A percentile compares a stretch with the other conserved stretches of the same genome.
Conservation (phyloP, 2,888 invertebrate genomes). For the Dromius quadrimaculatus region DNA sequence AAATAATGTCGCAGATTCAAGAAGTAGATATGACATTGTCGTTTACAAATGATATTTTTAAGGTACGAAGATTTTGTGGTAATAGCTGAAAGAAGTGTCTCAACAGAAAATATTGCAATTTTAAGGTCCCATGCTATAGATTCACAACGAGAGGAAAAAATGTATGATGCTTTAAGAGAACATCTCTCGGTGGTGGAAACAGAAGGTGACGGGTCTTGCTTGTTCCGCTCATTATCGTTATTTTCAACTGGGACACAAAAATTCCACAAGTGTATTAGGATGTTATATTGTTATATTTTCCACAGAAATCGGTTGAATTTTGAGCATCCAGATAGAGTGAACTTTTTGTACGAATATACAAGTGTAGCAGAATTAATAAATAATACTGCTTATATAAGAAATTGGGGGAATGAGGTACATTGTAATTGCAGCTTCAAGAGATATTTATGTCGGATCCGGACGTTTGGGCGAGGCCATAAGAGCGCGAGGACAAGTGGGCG, state of each 20-base stretch:
- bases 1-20: too few relatives aligned
- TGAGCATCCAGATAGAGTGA: background rate
- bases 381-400: background rate
- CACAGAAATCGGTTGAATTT: background rate
- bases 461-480: too few relatives aligned
- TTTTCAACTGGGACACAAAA: background rate
- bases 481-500: too few relatives aligned
- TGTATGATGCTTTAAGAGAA: too few relatives aligned
- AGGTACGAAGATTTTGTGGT: too few relatives aligned
- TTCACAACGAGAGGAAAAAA: too few relatives aligned
- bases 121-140: too few relatives aligned
- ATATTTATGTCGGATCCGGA: conserved; percentile 2
- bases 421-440: background rate
- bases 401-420: conserved; percentile 1
- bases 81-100: too few relatives aligned
- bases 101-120: too few relatives aligned
- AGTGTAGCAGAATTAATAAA: background rate
- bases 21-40: too few relatives aligned
- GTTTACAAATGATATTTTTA: too few relatives aligned
- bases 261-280: background rate
- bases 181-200: too few relatives aligned
- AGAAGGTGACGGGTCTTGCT: background rate
- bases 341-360: background rate
- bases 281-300: conserved; percentile 1
- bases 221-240: background rate